Percentiles rank a stretch among this genome's conserved stretches.
Conservation (phyloP, 1,140 invertebrate genomes). For the Drosophila mauritiana region DNA sequence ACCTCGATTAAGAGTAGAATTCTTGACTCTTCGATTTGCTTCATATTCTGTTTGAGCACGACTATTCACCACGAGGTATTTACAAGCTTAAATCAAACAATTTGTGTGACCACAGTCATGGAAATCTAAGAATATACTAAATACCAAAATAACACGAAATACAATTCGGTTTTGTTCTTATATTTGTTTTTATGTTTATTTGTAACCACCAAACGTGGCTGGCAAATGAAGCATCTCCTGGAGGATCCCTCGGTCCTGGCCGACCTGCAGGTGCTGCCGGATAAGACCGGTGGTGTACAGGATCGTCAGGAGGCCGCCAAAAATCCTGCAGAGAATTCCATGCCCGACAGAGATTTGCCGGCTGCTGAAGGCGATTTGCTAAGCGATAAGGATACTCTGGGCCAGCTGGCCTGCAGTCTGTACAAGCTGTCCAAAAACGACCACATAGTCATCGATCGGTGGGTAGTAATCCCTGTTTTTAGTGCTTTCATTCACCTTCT, state of each 20-base stretch:
- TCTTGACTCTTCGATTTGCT: no score
- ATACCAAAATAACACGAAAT: not conserved
- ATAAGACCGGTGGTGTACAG: not conserved
- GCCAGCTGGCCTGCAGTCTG: conserved; percentile 70
- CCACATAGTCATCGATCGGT: conserved; percentile 80
- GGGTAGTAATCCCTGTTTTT: not conserved
- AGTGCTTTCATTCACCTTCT: no score
- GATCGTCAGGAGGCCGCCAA: not conserved
- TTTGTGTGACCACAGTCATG: not conserved
- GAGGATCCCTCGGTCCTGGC: not conserved
- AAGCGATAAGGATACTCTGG: conserved; percentile 53
- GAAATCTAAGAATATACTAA: not conserved
- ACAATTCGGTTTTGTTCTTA: not conserved
- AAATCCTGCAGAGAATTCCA: not conserved
- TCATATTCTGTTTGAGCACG: no score
- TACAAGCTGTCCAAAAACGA: conserved; percentile 64
- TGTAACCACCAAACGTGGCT: not conserved
- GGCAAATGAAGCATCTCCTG: conserved; percentile 4
- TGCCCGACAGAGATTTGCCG: not conserved
- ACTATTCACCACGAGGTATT: no score
- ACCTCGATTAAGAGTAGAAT: no score
- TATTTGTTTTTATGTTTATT: not conserved
- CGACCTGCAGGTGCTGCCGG: not conserved
- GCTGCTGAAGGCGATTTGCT: not conserved
- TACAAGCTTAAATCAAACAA: no score